Conservation (phyloP, 2,113 vertebrate species). For the Rhadina sibilatrix region DNA sequence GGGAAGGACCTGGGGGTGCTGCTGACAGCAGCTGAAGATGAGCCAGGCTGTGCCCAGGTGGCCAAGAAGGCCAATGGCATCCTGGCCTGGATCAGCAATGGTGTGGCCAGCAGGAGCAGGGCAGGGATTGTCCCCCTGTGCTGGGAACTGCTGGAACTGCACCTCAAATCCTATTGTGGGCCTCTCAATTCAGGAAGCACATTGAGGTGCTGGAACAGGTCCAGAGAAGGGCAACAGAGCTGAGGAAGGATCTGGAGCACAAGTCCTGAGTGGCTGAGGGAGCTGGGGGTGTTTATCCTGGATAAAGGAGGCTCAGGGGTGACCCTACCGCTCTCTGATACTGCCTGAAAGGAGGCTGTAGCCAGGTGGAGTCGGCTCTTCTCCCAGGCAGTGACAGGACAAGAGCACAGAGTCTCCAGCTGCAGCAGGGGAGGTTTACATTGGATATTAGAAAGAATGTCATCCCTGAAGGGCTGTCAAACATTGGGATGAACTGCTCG, state of each 20-base stretch:
- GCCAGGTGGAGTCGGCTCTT: no score
- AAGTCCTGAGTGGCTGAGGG: not conserved
- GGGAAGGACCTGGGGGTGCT: not conserved
- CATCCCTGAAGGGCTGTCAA: not conserved
- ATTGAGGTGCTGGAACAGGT: not conserved
- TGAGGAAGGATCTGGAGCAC: not conserved
- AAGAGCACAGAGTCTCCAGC: not conserved
- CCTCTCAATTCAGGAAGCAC: not conserved
- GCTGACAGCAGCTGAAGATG: not conserved
- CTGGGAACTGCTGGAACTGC: rapidly evolving
- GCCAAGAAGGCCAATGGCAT: not conserved
- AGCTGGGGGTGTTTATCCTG: not conserved
- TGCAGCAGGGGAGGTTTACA: not conserved
- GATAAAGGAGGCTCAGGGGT: not conserved
- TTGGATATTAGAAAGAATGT: not conserved
- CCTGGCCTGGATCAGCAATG: not conserved
- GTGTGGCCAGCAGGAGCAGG: not conserved
- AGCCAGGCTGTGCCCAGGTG: not conserved
- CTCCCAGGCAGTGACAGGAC: not conserved
- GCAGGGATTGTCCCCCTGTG: not conserved
- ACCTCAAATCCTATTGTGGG: not conserved
- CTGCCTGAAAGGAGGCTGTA: no score
- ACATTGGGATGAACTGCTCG: not conserved
- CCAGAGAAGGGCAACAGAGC: not conserved
- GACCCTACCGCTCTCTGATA: rapidly evolving